Base-by-base conservation (phyloP, 2,888 invertebrate species). In the Drosophila rubida region DNA sequence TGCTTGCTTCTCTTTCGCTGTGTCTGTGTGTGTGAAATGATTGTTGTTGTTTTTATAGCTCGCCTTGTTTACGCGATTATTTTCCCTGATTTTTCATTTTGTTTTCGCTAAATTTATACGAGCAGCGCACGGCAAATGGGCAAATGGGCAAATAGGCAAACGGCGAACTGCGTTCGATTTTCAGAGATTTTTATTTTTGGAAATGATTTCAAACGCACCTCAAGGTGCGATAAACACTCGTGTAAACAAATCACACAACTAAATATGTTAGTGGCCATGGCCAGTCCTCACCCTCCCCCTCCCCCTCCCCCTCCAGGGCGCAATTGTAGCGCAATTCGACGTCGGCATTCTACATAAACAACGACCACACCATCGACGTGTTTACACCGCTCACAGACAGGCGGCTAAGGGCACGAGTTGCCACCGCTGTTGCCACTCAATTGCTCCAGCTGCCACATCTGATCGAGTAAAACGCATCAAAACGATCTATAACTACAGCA, bases 121-220 rank as follows among this genome's bases (percentile, higher is more conserved):
- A 67, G 46, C n/a, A n/a, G n/a, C n/a, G n/a, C n/a, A n/a, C n/a
- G n/a, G n/a, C n/a, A n/a, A n/a, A n/a, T n/a, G n/a, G n/a, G n/a
- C n/a, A n/a, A n/a, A n/a, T n/a, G n/a, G n/a, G n/a, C n/a, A n/a
- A n/a, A n/a, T n/a, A n/a, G n/a, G n/a, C n/a, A n/a, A n/a, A n/a
- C n/a, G n/a, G n/a, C n/a, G n/a, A n/a, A n/a, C n/a, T n/a, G n/a
- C n/a, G n/a, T n/a, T n/a, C 16, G 16, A 44, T 16, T 22, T 22
- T 42, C 45, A 61, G 58, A 44, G 23, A 25, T 44, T 59, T 62
- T 60, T 83, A 83, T 83, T 87, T 83, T 84, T 81, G 87, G 83
- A 83, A 79, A 83, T 83, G 83, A 87, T 87, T 84, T 87, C 87
- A 78, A 83, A 83, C 87, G 81, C 80, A 78, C 75, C 81, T 72